These are phyloP conservation scores for Catocala sponsa DNA, from an alignment of 2,888 invertebrate species.

Conservation along the genomic window DNA sequence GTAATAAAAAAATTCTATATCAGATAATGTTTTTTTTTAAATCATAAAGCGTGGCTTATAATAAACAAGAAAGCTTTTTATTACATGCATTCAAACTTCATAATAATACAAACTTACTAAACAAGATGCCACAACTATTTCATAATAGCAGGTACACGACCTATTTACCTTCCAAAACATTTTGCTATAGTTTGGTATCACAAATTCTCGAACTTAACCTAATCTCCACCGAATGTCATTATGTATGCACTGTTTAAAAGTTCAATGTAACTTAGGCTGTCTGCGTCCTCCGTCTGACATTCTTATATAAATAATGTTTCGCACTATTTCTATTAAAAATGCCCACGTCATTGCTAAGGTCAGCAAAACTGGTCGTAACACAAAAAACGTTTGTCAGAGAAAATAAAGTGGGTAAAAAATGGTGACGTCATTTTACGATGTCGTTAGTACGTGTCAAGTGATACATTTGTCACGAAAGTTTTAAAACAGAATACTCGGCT, in stretches of 20 bases:
- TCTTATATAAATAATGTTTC: slow-evolving; percentile 18
- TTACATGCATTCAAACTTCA: no score
- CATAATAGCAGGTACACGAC: no score
- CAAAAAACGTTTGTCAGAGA: background rate
- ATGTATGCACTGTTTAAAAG: slow-evolving; percentile 25
- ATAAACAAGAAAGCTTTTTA: no score
- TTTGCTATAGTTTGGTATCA: no score
- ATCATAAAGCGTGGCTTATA: no score
- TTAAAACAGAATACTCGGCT: background rate
- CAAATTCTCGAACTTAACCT: background rate
- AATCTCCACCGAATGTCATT: slow-evolving; percentile 18
- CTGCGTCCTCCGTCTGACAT: slow-evolving; percentile 68
- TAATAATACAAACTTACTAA: no score
- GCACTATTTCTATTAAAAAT: background rate
- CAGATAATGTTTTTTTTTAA: no score
- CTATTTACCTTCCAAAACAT: no score
- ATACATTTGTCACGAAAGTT: background rate
- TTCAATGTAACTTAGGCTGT: slow-evolving; percentile 58
- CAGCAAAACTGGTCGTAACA: background rate
- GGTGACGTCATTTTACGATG: background rate
- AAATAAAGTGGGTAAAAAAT: background rate
- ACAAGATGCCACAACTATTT: no score
- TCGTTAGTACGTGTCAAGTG: slow-evolving; percentile 2
- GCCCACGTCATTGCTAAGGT: background rate
- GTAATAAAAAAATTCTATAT: no score